phyloP scores from a whole-genome alignment of 2,888 invertebrate species.

The Sminthurides aquaticus region DNA sequence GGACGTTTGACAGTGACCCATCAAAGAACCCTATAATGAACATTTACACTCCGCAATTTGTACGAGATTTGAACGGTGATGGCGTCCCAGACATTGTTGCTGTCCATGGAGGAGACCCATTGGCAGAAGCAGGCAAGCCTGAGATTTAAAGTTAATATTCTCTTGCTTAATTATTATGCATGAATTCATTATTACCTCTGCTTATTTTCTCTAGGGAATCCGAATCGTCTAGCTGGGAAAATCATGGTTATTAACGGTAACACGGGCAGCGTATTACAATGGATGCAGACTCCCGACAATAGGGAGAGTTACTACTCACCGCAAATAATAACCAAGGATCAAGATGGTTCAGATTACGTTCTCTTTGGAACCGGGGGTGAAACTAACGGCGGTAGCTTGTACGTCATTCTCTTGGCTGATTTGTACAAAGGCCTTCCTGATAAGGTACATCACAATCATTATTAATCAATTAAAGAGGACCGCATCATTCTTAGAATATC shows the following conservation, averaged over 20 bases:
- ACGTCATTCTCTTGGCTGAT: conserved; percentile 55
- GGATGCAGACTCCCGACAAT: conserved; percentile 56
- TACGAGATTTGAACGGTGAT: conserved; percentile 64
- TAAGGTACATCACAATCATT: no score
- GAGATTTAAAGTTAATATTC: no score
- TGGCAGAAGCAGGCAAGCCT: conserved; percentile 48
- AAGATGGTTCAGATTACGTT: conserved; percentile 57
- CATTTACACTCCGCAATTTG: conserved; percentile 63
- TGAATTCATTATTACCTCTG: no score
- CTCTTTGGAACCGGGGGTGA: conserved; percentile 69
- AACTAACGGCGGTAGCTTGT: conserved; percentile 63
- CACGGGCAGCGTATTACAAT: conserved; percentile 58
- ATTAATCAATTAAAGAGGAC: background rate
- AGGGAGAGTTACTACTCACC: conserved; percentile 65
- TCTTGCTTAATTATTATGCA: no score
- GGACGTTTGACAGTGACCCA: conserved; percentile 53
- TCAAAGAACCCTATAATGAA: conserved; percentile 51
- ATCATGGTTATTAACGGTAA: conserved; percentile 64
- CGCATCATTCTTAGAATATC: background rate
- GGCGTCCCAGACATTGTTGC: conserved; percentile 62
- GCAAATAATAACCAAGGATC: conserved; percentile 55
- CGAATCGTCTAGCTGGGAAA: conserved; percentile 54
- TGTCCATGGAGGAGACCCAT: conserved; percentile 55
- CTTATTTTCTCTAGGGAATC: no score
- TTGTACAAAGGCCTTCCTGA: conserved; percentile 47